A percentile compares a stretch with the other conserved stretches of the same genome.
Evolutionary conservation across 2,797 vertebrate species (phyloP).

Genomic region (Morelia viridis): DNA sequence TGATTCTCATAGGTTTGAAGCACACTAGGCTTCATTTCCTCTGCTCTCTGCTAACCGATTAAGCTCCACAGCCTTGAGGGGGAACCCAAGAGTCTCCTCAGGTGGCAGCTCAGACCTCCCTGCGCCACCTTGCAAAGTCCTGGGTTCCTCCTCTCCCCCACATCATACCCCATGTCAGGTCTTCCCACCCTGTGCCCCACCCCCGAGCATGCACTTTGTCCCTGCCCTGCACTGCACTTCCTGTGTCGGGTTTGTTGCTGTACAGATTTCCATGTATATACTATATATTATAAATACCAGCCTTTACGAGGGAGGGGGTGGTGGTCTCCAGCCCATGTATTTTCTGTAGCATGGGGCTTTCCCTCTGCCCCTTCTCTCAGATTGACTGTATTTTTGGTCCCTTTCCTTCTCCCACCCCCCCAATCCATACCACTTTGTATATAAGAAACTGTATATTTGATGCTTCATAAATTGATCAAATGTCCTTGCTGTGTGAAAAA

Average conservation of each 20-base stretch:
- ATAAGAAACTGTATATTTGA: conserved; percentile 79
- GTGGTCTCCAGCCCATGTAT: not conserved
- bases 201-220: conserved; percentile 38
- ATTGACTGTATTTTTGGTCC: conserved; percentile 29
- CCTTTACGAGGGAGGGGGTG: not conserved
- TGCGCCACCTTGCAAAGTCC: not conserved
- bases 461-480: conserved; percentile 74
- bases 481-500: conserved; percentile 63
- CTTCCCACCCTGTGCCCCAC: conserved; percentile 14
- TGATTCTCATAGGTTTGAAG: not conserved
- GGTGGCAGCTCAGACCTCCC: not conserved
- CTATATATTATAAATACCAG: conserved; percentile 44
- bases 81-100: not conserved
- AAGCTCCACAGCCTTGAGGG: not conserved
- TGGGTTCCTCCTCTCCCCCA: not conserved
- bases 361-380: not conserved
- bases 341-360: conserved; percentile 22
- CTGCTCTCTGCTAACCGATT: not conserved
- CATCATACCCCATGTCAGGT: conserved; percentile 6
- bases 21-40: not conserved
- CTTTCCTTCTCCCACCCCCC: not conserved
- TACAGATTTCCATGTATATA: conserved; percentile 40
- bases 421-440: conserved; percentile 62
- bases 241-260: conserved; percentile 33
- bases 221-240: conserved; percentile 23